phyloP scores from a whole-genome alignment of 2,113 vertebrate genomes.

The Lamprologus lemairii region DNA sequence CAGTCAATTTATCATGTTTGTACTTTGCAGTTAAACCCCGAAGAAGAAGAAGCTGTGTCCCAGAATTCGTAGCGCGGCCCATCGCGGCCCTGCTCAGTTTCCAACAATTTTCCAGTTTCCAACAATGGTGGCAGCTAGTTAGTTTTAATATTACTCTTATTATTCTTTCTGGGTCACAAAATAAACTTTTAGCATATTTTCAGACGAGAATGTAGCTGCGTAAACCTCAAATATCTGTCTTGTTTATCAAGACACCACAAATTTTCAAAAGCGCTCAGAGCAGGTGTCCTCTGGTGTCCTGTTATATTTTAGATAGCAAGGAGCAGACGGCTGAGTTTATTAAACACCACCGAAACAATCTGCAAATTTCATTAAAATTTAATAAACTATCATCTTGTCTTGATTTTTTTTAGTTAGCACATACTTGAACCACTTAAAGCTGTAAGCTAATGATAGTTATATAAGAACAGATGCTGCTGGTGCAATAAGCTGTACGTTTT shows the following conservation, averaged over 20 bases:
- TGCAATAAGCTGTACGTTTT: too few relatives aligned
- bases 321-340: not conserved
- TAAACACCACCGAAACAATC: not conserved
- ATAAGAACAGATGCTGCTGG: too few relatives aligned
- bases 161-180: not conserved
- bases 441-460: too few relatives aligned
- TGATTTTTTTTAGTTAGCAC: too few relatives aligned
- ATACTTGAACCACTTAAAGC: too few relatives aligned
- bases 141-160: not conserved
- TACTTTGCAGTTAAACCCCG: not conserved
- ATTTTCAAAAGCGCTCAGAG: not conserved
- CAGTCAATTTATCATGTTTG: not conserved
- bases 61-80: not conserved
- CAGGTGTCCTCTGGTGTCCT: not conserved
- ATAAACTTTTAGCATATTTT: not conserved
- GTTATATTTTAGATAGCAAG: not conserved
- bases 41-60: not conserved
- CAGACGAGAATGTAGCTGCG: rapidly evolving
- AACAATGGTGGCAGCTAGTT: not conserved
- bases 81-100: not conserved
- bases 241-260: not conserved
- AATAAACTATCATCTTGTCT: too few relatives aligned
- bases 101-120: too few relatives aligned
- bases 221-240: not conserved
- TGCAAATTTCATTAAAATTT: too few relatives aligned